Evolutionary conservation across 2,888 invertebrate species (phyloP).

Genomic region (Cephus nigrinus): DNA sequence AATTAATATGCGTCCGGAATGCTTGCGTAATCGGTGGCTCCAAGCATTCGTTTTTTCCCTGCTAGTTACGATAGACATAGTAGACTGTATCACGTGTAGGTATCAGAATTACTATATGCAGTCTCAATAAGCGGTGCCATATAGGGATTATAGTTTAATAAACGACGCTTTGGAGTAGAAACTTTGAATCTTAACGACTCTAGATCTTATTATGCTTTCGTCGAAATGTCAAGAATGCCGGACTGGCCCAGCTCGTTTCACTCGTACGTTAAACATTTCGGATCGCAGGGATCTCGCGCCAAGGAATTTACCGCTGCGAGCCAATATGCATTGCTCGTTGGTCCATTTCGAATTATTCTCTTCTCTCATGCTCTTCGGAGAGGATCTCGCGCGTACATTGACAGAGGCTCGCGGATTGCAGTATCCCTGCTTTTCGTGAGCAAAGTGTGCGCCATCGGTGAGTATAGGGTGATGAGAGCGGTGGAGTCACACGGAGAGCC

Average conservation of each 20-base stretch:
- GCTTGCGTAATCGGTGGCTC: not conserved
- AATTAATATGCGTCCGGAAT: constrained; percentile 2
- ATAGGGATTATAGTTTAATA: not conserved
- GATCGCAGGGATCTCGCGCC: constrained; percentile 24
- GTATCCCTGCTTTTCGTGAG: not conserved
- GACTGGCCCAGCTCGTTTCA: not conserved
- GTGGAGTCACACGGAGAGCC: not conserved
- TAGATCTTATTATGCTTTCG: not conserved
- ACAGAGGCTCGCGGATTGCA: not conserved
- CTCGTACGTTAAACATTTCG: not conserved
- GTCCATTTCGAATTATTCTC: not conserved
- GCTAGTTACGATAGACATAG: not conserved
- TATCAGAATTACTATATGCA: not conserved
- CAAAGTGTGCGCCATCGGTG: not conserved
- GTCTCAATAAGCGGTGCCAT: not conserved
- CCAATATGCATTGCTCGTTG: constrained; percentile 42
- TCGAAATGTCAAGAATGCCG: not conserved
- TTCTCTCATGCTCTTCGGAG: not conserved
- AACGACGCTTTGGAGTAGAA: not conserved
- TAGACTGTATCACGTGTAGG: not conserved
- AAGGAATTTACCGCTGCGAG: constrained; percentile 47
- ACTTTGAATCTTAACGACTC: not conserved
- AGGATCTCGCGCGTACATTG: not conserved
- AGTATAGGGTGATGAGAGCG: not conserved
- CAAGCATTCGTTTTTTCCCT: not conserved